These are phyloP conservation scores for Rhodophaea formosa DNA, from an alignment of 2,888 invertebrate species.

Conservation along the genomic window DNA sequence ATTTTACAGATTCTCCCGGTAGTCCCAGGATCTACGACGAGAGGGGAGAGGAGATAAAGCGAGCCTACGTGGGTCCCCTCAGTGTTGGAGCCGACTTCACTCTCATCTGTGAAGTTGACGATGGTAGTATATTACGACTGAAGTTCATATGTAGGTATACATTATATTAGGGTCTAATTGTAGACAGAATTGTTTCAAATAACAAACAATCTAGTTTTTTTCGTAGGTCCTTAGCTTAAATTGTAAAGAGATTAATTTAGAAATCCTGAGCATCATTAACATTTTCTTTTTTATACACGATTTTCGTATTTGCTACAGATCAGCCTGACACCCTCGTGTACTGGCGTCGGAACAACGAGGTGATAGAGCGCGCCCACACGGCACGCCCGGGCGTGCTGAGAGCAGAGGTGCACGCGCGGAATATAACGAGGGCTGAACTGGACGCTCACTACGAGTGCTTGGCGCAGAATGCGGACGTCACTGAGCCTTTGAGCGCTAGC, in stretches of 20 bases:
- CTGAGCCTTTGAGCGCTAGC: conserved; percentile 49
- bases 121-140: conserved; percentile 39
- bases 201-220: too few relatives aligned
- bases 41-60: conserved; percentile 39
- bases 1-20: conserved; percentile 50
- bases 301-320: conserved; percentile 31
- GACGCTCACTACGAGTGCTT: conserved; percentile 62
- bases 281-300: too few relatives aligned
- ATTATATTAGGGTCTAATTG: too few relatives aligned
- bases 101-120: conserved; percentile 53
- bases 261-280: too few relatives aligned
- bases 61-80: conserved; percentile 51
- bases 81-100: conserved; percentile 49
- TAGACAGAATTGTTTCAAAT: too few relatives aligned
- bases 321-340: conserved; percentile 51
- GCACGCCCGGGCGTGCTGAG: conserved; percentile 41
- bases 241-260: too few relatives aligned
- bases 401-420: conserved; percentile 42
- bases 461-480: conserved; percentile 62
- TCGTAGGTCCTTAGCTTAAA: too few relatives aligned
- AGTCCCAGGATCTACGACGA: conserved; percentile 48
- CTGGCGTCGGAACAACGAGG: conserved; percentile 58
- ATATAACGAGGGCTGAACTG: conserved; percentile 50
- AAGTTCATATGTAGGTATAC: too few relatives aligned
- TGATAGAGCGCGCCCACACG: conserved; percentile 41